phyloP scores from a whole-genome alignment of 2,888 invertebrate species.

The Melinopterus prodromus region DNA sequence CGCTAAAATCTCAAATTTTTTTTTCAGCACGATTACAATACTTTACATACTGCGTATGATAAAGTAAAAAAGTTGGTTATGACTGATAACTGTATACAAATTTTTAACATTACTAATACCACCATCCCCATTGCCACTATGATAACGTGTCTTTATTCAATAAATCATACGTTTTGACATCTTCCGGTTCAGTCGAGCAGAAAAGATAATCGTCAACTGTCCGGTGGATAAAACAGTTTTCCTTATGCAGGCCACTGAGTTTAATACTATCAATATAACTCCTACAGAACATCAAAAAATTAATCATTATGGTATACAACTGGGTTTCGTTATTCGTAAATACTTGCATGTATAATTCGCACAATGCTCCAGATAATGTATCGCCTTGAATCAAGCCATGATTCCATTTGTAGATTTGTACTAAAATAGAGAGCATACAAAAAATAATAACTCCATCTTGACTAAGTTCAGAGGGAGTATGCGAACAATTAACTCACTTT shows the following conservation, averaged over 20 bases:
- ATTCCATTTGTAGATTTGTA: slow-evolving; percentile 37
- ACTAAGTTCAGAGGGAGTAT: too few relatives aligned
- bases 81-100: too few relatives aligned
- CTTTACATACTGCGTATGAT: too few relatives aligned
- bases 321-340: not conserved
- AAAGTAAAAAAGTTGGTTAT: too few relatives aligned
- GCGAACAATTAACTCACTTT: not conserved
- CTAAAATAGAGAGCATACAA: slow-evolving; percentile 23
- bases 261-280: slow-evolving; percentile 33
- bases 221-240: slow-evolving; percentile 34
- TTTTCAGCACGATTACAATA: too few relatives aligned
- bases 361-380: slow-evolving; percentile 37
- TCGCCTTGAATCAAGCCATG: slow-evolving; percentile 41
- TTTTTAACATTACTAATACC: too few relatives aligned
- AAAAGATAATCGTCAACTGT: slow-evolving; percentile 42
- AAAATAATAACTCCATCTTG: slow-evolving; percentile 27
- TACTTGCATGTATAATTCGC: slow-evolving; percentile 40
- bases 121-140: too few relatives aligned
- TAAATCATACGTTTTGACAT: slow-evolving; percentile 32
- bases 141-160: not conserved
- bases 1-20: too few relatives aligned
- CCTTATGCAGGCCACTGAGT: slow-evolving; percentile 32
- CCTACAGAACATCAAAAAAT: slow-evolving; percentile 32
- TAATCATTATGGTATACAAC: not conserved
- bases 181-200: slow-evolving; percentile 33